phyloP scores from a whole-genome alignment of 2,888 invertebrate species.

The Drosophila pegasa region DNA sequence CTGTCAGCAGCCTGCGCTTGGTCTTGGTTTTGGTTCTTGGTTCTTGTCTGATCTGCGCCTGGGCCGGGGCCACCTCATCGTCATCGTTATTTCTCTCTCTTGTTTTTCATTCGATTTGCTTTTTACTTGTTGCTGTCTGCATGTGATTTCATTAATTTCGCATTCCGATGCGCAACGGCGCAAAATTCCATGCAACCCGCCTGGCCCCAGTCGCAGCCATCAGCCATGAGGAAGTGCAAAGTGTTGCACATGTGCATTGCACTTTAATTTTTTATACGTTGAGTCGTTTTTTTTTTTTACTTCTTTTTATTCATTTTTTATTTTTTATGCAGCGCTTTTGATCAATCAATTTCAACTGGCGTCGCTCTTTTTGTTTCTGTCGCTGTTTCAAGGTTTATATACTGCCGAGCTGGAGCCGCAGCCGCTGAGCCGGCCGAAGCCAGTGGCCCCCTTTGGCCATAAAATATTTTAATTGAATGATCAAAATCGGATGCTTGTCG shows the following conservation, averaged over 20 bases:
- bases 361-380: slow-evolving; percentile 45
- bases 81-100: slow-evolving; percentile 33
- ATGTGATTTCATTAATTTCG: slow-evolving; percentile 78
- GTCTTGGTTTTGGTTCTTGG: slow-evolving; percentile 7
- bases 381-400: slow-evolving; percentile 59
- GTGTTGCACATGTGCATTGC: slow-evolving; percentile 79
- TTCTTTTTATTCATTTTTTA: slow-evolving; percentile 12
- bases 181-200: slow-evolving; percentile 66
- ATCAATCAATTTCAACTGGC: slow-evolving; percentile 80
- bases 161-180: slow-evolving; percentile 78
- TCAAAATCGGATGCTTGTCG: slow-evolving; percentile 73
- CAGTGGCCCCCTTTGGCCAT: slow-evolving; percentile 54
- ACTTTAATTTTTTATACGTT: slow-evolving; percentile 69
- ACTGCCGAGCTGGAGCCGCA: slow-evolving; percentile 29
- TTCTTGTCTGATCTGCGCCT: slow-evolving; percentile 23
- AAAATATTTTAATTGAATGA: slow-evolving; percentile 81
- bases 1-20: slow-evolving; percentile 60
- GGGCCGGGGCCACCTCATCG: slow-evolving; percentile 76
- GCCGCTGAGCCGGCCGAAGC: slow-evolving; percentile 14
- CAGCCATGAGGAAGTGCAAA: slow-evolving; percentile 76
- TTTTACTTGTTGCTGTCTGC: slow-evolving; percentile 49
- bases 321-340: slow-evolving; percentile 51
- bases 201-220: slow-evolving; percentile 34
- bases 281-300: slow-evolving; percentile 41
- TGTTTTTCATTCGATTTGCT: slow-evolving; percentile 6